Evolutionary conservation across 1,140 invertebrate species (phyloP).

Genomic region (Leptopilina boulardi): DNA sequence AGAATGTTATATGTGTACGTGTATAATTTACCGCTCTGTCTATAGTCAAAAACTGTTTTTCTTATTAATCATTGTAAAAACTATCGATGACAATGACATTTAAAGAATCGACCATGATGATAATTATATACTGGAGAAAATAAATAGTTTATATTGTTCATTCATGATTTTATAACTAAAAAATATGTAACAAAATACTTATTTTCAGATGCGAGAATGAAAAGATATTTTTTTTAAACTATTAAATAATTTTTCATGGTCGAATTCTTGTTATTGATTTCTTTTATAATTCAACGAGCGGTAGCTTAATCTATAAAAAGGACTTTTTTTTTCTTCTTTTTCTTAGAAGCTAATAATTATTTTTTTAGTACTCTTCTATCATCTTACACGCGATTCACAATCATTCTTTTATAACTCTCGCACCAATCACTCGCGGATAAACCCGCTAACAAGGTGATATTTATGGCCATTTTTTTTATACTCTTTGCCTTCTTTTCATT

Average conservation of each 20-base stretch:
- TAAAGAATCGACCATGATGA: background rate
- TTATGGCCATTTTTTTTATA: constrained; percentile 29
- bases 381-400: constrained; percentile 13
- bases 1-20: constrained; percentile 12
- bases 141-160: background rate
- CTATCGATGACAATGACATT: background rate
- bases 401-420: constrained; percentile 1
- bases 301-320: constrained; percentile 10
- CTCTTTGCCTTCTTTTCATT: background rate
- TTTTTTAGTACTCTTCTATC: constrained; percentile 18
- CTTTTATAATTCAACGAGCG: background rate
- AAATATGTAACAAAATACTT: background rate
- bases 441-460: constrained; percentile 24
- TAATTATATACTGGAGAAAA: background rate
- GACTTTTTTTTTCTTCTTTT: background rate
- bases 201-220: too few species aligned
- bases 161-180: background rate
- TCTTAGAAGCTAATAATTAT: constrained; percentile 28
- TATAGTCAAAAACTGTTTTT: background rate
- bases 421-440: constrained; percentile 13
- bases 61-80: background rate
- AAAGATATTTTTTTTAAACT: background rate
- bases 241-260: background rate
- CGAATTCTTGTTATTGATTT: background rate
- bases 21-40: background rate